These are phyloP conservation scores for Hemaris fuciformis DNA, from an alignment of 2,888 invertebrate species.

Conservation along the genomic window DNA sequence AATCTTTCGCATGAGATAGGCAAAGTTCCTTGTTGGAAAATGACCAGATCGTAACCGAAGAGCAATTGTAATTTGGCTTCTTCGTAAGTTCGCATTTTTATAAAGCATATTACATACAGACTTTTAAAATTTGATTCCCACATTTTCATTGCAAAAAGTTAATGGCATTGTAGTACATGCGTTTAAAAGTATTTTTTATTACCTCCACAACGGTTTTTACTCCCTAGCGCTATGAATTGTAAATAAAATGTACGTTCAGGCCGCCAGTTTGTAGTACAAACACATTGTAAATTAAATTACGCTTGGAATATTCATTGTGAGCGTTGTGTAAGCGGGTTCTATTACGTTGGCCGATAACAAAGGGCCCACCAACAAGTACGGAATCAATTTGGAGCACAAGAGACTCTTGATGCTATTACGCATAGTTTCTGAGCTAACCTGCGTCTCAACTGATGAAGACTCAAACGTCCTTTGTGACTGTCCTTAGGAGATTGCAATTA, in stretches of 20 bases:
- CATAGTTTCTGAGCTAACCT: slow-evolving; percentile 43
- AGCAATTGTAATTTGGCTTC: too few relatives aligned
- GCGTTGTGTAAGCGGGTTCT: slow-evolving; percentile 39
- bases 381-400: slow-evolving; percentile 49
- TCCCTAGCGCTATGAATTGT: background rate
- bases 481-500: background rate
- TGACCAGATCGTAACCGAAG: too few relatives aligned
- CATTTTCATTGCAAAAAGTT: background rate
- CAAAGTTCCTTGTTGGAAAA: too few relatives aligned
- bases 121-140: background rate
- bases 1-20: too few relatives aligned
- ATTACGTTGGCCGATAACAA: slow-evolving; percentile 46
- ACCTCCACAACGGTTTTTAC: background rate
- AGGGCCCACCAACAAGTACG: slow-evolving; percentile 32
- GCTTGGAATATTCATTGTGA: slow-evolving; percentile 44
- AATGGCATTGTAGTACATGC: background rate
- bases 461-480: slow-evolving; percentile 23
- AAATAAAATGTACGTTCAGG: background rate
- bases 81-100: too few relatives aligned
- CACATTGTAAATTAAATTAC: slow-evolving; percentile 37
- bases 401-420: slow-evolving; percentile 32
- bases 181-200: slow-evolving; percentile 2
- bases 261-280: slow-evolving; percentile 11
- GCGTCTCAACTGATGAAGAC: slow-evolving; percentile 9
- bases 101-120: too few relatives aligned